A percentile compares a stretch with the other conserved stretches of the same genome.
These are phyloP conservation scores for Chaetodon trifasciatus DNA, from an alignment of 2,797 vertebrate genomes.

Conservation along the genomic window DNA sequence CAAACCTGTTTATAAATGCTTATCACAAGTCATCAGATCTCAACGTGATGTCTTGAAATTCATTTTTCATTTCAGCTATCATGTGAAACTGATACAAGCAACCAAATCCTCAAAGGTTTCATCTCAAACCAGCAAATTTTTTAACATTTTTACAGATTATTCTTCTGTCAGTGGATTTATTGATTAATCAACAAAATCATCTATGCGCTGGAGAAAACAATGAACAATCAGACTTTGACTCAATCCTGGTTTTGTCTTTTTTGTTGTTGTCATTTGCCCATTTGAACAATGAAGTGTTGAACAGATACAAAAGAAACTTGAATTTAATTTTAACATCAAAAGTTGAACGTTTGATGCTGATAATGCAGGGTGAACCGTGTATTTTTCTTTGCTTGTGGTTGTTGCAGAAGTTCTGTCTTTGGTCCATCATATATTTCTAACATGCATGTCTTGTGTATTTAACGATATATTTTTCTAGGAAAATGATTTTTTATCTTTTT, in stretches of 20 bases:
- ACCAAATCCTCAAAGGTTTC: constrained; percentile 13
- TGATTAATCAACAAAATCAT: background rate
- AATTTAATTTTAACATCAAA: constrained; percentile 62
- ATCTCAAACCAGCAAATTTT: constrained; percentile 26
- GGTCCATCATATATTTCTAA: constrained; percentile 74
- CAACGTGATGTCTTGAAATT: background rate
- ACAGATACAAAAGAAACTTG: constrained; percentile 69
- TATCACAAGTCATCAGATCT: background rate
- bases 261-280: constrained; percentile 17
- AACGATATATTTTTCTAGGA: constrained; percentile 74
- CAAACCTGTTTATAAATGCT: background rate
- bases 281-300: constrained; percentile 68
- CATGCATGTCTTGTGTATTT: constrained; percentile 76
- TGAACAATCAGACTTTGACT: constrained; percentile 35
- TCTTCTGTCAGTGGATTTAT: background rate
- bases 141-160: background rate
- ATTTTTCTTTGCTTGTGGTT: constrained; percentile 45
- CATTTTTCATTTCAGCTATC: background rate
- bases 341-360: constrained; percentile 56
- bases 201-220: constrained; percentile 17
- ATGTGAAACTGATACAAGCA: constrained; percentile 26
- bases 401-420: constrained; percentile 61
- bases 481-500: constrained; percentile 52
- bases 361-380: constrained; percentile 65
- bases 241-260: background rate